These are phyloP conservation scores for Ptychodera flava DNA, from an alignment of 35 echinoderm and acorn worm species.

Conservation along the genomic window DNA sequence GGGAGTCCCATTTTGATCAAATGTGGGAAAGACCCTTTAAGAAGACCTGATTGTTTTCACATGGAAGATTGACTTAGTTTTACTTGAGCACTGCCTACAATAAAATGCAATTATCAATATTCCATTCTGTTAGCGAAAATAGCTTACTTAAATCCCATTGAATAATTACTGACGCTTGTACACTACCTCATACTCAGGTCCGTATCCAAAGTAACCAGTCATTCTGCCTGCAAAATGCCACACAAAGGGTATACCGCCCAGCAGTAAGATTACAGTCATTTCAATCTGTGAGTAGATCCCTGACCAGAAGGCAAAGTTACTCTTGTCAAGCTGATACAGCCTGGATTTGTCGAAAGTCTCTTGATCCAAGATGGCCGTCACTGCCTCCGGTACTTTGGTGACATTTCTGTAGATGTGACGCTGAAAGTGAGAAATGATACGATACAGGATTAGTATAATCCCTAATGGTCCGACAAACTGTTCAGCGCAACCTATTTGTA, in stretches of 20 bases:
- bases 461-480: no score
- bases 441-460: no score
- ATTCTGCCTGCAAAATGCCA: constrained; percentile 47
- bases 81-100: no score
- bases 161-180: no score
- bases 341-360: constrained; percentile 93
- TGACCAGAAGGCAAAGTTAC: constrained; percentile 92
- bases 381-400: constrained; percentile 55
- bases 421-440: constrained; percentile 27
- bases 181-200: constrained; percentile 80
- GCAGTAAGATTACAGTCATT: constrained; percentile 64
- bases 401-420: constrained; percentile 63
- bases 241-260: constrained; percentile 67
- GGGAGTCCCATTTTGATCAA: no score
- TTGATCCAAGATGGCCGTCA: constrained; percentile 62
- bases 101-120: no score
- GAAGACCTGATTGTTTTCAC: no score
- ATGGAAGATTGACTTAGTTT: no score
- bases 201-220: constrained; percentile 43
- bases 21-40: no score
- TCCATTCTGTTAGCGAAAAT: no score
- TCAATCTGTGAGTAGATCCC: constrained; percentile 75
- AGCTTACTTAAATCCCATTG: no score
- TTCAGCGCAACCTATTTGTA: background rate
- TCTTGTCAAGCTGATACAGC: constrained; percentile 89